phyloP scores from a whole-genome alignment of 2,888 invertebrate genomes.

The Incurvaria masculella region DNA sequence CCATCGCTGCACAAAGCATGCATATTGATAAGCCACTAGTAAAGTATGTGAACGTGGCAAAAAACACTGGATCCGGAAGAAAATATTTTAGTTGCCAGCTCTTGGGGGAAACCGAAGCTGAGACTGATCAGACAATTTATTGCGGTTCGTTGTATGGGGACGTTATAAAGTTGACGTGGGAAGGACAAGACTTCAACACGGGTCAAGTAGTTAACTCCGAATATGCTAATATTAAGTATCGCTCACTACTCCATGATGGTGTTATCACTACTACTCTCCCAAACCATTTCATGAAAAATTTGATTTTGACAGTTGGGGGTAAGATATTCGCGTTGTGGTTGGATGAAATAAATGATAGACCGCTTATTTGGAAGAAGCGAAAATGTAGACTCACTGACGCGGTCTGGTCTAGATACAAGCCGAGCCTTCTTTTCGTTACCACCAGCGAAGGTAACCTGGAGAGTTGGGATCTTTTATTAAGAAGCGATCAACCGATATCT shows the following conservation, averaged over 20 bases:
- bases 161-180: slow-evolving; percentile 55
- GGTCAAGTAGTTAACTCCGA: slow-evolving; percentile 62
- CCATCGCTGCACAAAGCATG: slow-evolving; percentile 41
- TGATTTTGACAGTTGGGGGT: slow-evolving; percentile 71
- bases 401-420: slow-evolving; percentile 73
- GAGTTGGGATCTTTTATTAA: slow-evolving; percentile 74
- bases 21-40: slow-evolving; percentile 32
- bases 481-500: slow-evolving; percentile 66
- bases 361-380: slow-evolving; percentile 66
- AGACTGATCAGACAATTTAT: slow-evolving; percentile 31
- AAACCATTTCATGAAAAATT: slow-evolving; percentile 60
- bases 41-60: slow-evolving; percentile 32
- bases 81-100: slow-evolving; percentile 40
- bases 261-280: slow-evolving; percentile 58
- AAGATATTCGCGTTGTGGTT: slow-evolving; percentile 74
- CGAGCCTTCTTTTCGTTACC: slow-evolving; percentile 67
- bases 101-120: slow-evolving; percentile 27
- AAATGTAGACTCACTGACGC: slow-evolving; percentile 59
- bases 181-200: slow-evolving; percentile 64
- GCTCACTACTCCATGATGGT: slow-evolving; percentile 66
- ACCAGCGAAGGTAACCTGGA: slow-evolving; percentile 74
- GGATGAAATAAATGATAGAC: slow-evolving; percentile 58
- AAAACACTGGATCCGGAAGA: slow-evolving; percentile 31
- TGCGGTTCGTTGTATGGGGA: slow-evolving; percentile 45
- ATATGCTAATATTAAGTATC: slow-evolving; percentile 39